Conservation (phyloP, 2,888 invertebrate genomes). For the Chouioia cunea region DNA sequence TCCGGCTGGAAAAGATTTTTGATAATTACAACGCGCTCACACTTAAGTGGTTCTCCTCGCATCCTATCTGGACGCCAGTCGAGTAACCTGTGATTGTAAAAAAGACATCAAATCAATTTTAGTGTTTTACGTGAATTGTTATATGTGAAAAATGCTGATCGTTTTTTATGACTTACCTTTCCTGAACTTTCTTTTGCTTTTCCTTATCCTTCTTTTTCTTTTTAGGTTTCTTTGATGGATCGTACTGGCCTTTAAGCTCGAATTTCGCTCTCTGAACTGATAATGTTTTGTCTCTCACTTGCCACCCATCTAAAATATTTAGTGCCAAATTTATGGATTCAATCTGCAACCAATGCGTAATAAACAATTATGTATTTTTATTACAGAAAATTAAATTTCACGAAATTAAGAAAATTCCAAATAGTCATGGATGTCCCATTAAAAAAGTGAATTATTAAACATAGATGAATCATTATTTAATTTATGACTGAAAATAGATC, state of each 20-base stretch:
- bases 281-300: conserved; percentile 83
- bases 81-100: conserved; percentile 75
- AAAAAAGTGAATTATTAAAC: too few relatives aligned
- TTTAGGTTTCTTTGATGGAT: conserved; percentile 92
- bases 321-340: conserved; percentile 96
- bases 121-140: too few relatives aligned
- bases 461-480: neutral
- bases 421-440: neutral
- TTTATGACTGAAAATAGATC: too few relatives aligned
- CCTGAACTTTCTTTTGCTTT: conserved; percentile 91
- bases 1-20: conserved; percentile 93
- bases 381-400: too few relatives aligned
- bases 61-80: conserved; percentile 97
- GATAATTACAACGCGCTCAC: conserved; percentile 91
- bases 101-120: too few relatives aligned
- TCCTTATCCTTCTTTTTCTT: conserved; percentile 88
- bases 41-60: conserved; percentile 85
- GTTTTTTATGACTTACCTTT: conserved; percentile 75
- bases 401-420: too few relatives aligned
- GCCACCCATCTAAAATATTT: conserved; percentile 89
- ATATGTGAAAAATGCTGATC: too few relatives aligned
- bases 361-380: neutral
- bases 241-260: conserved; percentile 92
- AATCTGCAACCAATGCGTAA: conserved; percentile 71
- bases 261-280: conserved; percentile 94